Percentiles rank a stretch among this genome's conserved stretches.
These are phyloP conservation scores for Triops longicaudatus DNA, from an alignment of 1,140 invertebrate genomes.

Conservation along the genomic window DNA sequence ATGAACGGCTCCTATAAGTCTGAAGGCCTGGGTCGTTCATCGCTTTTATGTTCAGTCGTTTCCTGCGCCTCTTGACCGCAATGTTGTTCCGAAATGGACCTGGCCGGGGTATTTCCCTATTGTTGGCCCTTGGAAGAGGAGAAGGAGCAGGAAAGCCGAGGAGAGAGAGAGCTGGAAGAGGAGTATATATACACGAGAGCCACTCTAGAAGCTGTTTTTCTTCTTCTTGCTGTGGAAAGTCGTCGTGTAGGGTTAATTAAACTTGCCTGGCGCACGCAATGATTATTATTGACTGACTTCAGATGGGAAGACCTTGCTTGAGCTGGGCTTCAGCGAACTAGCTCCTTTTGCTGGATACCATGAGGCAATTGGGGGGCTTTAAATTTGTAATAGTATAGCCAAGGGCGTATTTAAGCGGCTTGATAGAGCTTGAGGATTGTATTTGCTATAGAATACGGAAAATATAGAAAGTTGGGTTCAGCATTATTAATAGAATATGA, in stretches of 20 bases:
- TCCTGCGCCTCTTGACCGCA: constrained; percentile 13
- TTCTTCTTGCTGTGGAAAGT: background rate
- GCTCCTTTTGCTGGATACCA: background rate
- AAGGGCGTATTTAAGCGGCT: background rate
- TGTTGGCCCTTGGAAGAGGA: background rate
- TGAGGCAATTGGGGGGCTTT: background rate
- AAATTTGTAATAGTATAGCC: background rate
- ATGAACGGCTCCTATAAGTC: background rate
- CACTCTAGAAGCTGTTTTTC: background rate
- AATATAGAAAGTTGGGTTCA: background rate
- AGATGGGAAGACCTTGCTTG: background rate
- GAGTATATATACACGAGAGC: background rate
- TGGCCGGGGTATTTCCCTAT: background rate
- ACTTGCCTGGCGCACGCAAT: constrained; percentile 5
- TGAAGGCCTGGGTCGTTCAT: constrained; percentile 10
- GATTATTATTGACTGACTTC: constrained; percentile 3
- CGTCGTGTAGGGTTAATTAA: constrained; percentile 8
- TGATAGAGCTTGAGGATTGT: background rate
- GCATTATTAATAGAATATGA: background rate
- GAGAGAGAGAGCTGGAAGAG: background rate
- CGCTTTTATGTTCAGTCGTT: constrained; percentile 15
- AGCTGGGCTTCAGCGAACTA: background rate
- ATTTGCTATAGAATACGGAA: background rate
- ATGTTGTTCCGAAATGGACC: background rate
- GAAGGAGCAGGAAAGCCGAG: background rate